Base-by-base conservation (phyloP, 92 coral and sea anemone species). In the Actinostola sp. region DNA sequence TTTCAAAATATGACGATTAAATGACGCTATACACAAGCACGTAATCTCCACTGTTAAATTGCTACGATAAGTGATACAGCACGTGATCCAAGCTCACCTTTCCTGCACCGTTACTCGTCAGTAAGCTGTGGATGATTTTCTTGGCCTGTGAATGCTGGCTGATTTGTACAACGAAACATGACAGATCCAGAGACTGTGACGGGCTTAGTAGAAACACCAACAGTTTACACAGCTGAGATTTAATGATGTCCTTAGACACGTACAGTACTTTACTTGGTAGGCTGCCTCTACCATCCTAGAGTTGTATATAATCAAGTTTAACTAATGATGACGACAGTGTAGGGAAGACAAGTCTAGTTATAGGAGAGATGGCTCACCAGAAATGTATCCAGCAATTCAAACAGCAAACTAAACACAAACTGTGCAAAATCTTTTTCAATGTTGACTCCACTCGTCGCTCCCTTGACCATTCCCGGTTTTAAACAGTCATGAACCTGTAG, bases 331-430 rank as follows among this genome's bases (percentile, higher is more conserved):
- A 50, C 57, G 27, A n/a, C 6, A 50, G 15, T 17, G 27, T 5
- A 50, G 23, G 57, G 3, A 5, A 17, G 6, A 50, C n/a, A 50
- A n/a, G n/a, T n/a, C n/a, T n/a, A n/a, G n/a, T n/a, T n/a, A n/a
- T n/a, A n/a, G n/a, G n/a, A n/a, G n/a, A n/a, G n/a, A n/a, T n/a
- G 56, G 84, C 97, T 59, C 41, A 93, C 98, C 79, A 93, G 76
- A 27, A 89, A 79, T 6, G 84, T 70, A 45, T 83, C 92, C 11
- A 91, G 89, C 57, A 85, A 80, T 77, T 94, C 97, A 79, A 92
- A 66, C 80, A 94, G 41, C 72, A 94, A 67, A 73, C 98, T 92
- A 57, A 85, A 94, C 61, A 83, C 78, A 62, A 89, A 94, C 86
- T 94, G 97, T 10, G 95, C 85, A 76, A 94, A 94, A 80, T 83